Base-by-base conservation (phyloP, 2,113 vertebrate species). In the Perccottus glenii region DNA sequence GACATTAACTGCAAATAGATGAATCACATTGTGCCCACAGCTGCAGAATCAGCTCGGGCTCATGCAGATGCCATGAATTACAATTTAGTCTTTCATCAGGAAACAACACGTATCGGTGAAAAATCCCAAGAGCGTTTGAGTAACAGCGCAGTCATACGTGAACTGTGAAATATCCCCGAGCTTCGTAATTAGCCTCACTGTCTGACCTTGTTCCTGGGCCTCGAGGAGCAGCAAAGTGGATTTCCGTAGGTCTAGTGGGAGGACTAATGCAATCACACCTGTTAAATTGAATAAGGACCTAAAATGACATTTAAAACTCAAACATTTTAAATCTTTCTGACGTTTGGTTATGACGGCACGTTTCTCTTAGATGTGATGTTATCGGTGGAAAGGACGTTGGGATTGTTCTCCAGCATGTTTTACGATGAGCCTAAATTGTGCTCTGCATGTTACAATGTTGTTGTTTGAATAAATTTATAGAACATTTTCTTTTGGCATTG, bases 111-210 rank as follows among this genome's bases (percentile, higher is more conserved):
- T 6, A 51, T 2, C 12, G 48, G 11, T 9, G 6, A 19, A 35
- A 52, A 42, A 36, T 16, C 14, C 15, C 40, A 14, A 35, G 16
- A 38, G 5, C 10, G 7, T 66, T 55, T 44, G 64, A 67, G 78
- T 64, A 56, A 70, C 35, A 49, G 57, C 6, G 32, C 4, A 9
- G 2, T 19, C 11, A 4, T 0, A 1, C 3, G 4, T 9, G 45
- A 27, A 27, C 19, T 27, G 6, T 12, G 7, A 64, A 62, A 48
- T 38, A 68, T 64, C 81, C 56, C 64, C 48, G 12, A 63, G 69
- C 55, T 33, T 49, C 35, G n/a, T 12, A 35, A 81, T 81, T 67
- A 73, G 81, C 77, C 73, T 70, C 59, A 2, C 3, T 0, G 35
- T 5, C 6, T 32, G 60, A 82, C 78, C 76, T 73, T 56, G 57